Conservation (phyloP, 1,140 invertebrate species). For the Stegodyphus dumicola region DNA sequence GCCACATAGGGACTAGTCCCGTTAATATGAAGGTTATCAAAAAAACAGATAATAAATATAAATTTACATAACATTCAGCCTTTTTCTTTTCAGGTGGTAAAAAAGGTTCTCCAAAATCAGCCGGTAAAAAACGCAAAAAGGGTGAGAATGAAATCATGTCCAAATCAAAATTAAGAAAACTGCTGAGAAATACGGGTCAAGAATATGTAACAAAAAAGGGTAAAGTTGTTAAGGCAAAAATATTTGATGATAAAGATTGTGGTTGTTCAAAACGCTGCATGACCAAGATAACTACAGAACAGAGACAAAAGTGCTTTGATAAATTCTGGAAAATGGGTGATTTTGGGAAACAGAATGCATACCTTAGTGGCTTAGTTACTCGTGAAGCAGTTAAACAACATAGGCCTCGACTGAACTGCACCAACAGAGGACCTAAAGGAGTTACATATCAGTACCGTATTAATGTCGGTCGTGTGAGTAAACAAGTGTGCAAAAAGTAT, state of each 20-base stretch:
- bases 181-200: slow-evolving; percentile 44
- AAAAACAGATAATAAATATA: not conserved
- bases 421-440: slow-evolving; percentile 50
- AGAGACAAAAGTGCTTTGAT: slow-evolving; percentile 54
- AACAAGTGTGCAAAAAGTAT: slow-evolving; percentile 54
- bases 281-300: slow-evolving; percentile 34
- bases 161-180: slow-evolving; percentile 49
- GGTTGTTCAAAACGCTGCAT: slow-evolving; percentile 36
- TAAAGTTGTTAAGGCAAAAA: slow-evolving; percentile 52
- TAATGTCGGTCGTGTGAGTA: slow-evolving; percentile 52
- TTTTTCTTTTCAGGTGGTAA: slow-evolving; percentile 52
- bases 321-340: slow-evolving; percentile 57
- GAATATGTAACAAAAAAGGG: slow-evolving; percentile 56
- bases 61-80: slow-evolving; percentile 9
- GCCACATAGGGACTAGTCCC: not conserved
- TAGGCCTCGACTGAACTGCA: slow-evolving; percentile 43
- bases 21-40: not conserved
- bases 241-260: slow-evolving; percentile 56
- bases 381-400: slow-evolving; percentile 51
- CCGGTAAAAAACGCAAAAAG: slow-evolving; percentile 54
- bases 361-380: slow-evolving; percentile 50
- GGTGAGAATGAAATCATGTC: slow-evolving; percentile 47
- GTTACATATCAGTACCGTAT: slow-evolving; percentile 52
- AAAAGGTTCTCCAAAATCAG: slow-evolving; percentile 37
- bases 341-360: slow-evolving; percentile 56